phyloP scores from a whole-genome alignment of 2,888 invertebrate genomes.

The Ormyrus nitidulus region DNA sequence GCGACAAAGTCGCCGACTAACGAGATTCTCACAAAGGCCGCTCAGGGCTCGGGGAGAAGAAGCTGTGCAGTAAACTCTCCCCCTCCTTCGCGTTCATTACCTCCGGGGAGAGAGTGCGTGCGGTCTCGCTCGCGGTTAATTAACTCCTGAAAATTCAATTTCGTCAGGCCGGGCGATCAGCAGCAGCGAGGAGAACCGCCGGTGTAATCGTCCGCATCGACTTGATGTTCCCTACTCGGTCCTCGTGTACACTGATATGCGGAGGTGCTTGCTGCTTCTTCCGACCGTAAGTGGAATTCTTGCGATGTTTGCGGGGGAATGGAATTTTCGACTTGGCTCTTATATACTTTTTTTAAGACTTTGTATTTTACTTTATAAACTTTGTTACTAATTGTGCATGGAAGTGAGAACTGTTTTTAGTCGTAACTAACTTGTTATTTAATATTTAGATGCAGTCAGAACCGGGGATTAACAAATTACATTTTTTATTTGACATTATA shows the following conservation, averaged over 20 bases:
- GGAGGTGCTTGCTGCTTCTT: constrained; percentile 5
- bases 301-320: constrained; percentile 38
- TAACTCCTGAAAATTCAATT: constrained; percentile 50
- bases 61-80: background rate
- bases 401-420: too few species aligned
- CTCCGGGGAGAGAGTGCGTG: background rate
- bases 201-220: constrained; percentile 32
- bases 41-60: background rate
- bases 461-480: too few species aligned
- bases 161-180: background rate
- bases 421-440: too few species aligned
- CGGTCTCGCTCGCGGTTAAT: constrained; percentile 15
- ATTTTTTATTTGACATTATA: too few species aligned
- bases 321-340: constrained; percentile 25
- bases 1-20: constrained; percentile 1
- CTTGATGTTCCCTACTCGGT: constrained; percentile 8
- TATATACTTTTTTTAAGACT: too few species aligned
- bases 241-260: background rate
- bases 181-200: background rate
- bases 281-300: constrained; percentile 52
- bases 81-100: background rate
- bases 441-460: too few species aligned
- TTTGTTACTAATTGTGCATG: too few species aligned
- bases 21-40: background rate
- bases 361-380: too few species aligned